Conservation (phyloP, 2,113 vertebrate species). For the Zosterops hypoxanthus region DNA sequence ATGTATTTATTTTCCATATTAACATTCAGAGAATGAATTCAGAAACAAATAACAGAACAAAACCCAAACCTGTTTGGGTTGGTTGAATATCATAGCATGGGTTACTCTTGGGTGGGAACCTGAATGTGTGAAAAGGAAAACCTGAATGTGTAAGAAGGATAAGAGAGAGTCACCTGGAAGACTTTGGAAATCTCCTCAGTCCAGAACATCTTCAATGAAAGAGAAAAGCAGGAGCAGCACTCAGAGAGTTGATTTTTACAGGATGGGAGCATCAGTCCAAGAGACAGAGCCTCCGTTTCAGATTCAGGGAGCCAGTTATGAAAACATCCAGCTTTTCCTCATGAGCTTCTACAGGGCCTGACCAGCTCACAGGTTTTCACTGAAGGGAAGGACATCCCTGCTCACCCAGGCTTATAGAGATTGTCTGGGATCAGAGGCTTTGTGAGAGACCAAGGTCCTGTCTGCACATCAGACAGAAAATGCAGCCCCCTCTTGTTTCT, state of each 20-base stretch:
- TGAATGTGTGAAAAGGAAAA: background rate
- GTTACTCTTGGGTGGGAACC: background rate
- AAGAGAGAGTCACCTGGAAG: background rate
- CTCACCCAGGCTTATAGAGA: background rate
- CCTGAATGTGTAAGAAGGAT: background rate
- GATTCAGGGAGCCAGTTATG: background rate
- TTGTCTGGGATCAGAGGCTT: background rate
- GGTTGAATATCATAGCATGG: background rate
- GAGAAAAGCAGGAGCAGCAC: background rate
- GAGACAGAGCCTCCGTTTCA: background rate
- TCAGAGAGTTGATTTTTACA: background rate
- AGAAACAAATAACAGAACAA: background rate
- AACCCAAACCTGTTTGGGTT: background rate
- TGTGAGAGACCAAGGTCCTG: background rate
- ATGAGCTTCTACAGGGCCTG: background rate
- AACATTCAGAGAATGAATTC: background rate
- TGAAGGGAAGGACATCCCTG: background rate
- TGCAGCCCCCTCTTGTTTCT: background rate
- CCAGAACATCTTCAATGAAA: background rate
- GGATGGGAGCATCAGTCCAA: fast-evolving
- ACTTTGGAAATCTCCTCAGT: background rate
- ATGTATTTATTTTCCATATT: background rate
- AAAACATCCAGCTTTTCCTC: background rate
- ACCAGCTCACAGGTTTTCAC: background rate
- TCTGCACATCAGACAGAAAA: background rate